Base-by-base conservation (phyloP, 2,797 vertebrate genomes). In the Paguma larvata region DNA sequence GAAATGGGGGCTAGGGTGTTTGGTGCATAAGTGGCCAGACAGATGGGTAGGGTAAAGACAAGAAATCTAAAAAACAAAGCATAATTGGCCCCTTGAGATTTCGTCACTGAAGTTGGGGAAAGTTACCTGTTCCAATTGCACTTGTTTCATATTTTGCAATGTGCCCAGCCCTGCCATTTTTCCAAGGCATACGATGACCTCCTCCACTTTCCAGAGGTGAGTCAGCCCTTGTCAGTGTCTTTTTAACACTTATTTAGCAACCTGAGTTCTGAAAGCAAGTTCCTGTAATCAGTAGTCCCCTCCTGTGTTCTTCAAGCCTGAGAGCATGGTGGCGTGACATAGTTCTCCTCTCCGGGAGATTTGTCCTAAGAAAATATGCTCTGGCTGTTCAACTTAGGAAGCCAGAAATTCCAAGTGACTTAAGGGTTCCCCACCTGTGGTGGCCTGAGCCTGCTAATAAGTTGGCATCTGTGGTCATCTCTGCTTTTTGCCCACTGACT, bases 51-150 rank as follows among this genome's bases (percentile, higher is more conserved):
- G 23, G 32, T 62, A 94, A 78, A 73, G 19, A 78, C 77, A 85
- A 82, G 44, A 56, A 92, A 62, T 38, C 27, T 85, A 65, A 38
- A 51, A 80, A 97, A 85, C 95, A 93, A 95, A 92, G 34, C 12
- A 68, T 97, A 98, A 98, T 98, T 98, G 96, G 92, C 27, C 95
- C 63, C 91, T 84, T 1, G 96, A 94, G 96, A 84, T 83, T 70
- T 93, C n/a, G 72, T 88, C 92, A 70, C 32, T 46, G 48, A 97
- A 97, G 34, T 96, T 95, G 79, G 80, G 94, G 72, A 96, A 96
- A 97, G 92, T 96, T 97, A 38, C 41, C 34, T 97, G 32, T 70
- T 95, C 32, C 59, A 48, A 67, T 3, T 27, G 41, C n/a, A 67
- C 51, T 73, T 34, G 68, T 67, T 94, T 97, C 85, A 94, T 87